Percentiles rank a stretch among this genome's conserved stretches.
Conservation (phyloP, 2,113 vertebrate species). For the Clarias batrachus region DNA sequence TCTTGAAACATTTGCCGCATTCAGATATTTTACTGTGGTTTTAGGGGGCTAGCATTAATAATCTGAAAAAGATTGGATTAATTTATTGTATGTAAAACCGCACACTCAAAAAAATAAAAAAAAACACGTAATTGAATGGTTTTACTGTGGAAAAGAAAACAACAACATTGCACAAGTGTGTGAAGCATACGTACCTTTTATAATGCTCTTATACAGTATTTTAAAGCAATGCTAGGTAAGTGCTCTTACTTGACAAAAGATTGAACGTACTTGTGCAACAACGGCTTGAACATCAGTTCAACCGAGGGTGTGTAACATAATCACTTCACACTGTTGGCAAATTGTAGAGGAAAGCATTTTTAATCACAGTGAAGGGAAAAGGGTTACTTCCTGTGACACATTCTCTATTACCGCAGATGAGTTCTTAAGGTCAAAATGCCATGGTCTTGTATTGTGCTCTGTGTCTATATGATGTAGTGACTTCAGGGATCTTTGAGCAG, state of each 20-base stretch:
- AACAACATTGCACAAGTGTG: background rate
- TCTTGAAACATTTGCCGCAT: no score
- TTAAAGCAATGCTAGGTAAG: constrained; percentile 19
- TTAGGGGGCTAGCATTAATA: background rate
- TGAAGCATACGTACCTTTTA: constrained; percentile 9
- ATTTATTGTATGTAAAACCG: no score
- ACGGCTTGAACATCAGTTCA: background rate
- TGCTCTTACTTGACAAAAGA: constrained; percentile 17
- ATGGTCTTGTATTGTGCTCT: constrained; percentile 68
- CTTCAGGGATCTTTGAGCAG: constrained; percentile 75
- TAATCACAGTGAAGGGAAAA: constrained; percentile 38
- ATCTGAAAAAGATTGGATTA: background rate
- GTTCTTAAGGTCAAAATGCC: constrained; percentile 72
- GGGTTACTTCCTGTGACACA: constrained; percentile 26
- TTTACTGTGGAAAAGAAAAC: background rate
- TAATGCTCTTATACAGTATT: background rate
- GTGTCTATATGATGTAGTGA: constrained; percentile 61
- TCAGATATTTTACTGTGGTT: background rate
- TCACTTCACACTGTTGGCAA: background rate
- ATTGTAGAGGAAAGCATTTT: constrained; percentile 27
- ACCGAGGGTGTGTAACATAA: background rate
- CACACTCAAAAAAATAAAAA: background rate
- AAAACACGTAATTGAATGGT: background rate
- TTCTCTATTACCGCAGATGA: constrained; percentile 64
- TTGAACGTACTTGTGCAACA: constrained; percentile 6